Percentiles rank a stretch among this genome's conserved stretches.
Evolutionary conservation across 30 jellyfish, hydroid and myxozoan genomes (phyloP).

Genomic region (Hydractinia echinata): DNA sequence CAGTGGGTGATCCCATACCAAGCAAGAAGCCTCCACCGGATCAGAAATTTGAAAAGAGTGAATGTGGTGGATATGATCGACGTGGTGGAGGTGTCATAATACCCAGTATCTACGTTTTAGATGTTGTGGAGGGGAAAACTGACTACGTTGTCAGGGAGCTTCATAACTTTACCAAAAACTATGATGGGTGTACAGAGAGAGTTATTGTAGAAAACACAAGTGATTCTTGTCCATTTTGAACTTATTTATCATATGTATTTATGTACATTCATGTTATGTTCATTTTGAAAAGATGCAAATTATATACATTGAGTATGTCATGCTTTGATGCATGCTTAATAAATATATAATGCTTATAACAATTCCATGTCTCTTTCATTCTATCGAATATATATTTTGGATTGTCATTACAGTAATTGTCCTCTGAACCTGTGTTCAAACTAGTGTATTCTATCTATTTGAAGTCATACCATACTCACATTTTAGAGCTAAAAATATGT

Average conservation of each 20-base stretch:
- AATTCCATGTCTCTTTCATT: too few species aligned
- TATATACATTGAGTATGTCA: too few species aligned
- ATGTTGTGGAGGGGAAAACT: background rate
- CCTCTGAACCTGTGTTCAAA: too few species aligned
- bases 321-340: too few species aligned
- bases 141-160: background rate
- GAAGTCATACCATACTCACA: too few species aligned
- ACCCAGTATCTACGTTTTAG: background rate
- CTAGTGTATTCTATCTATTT: too few species aligned
- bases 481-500: too few species aligned
- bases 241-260: background rate
- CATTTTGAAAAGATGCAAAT: too few species aligned
- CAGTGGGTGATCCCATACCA: background rate
- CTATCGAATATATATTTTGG: too few species aligned
- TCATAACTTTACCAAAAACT: background rate
- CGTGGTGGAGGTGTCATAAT: conserved; percentile 1
- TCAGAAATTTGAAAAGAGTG: background rate
- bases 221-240: background rate
- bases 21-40: conserved; percentile 7
- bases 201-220: background rate
- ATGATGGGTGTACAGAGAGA: background rate
- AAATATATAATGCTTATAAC: too few species aligned
- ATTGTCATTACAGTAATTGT: too few species aligned
- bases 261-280: too few species aligned
- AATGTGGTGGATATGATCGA: background rate